These are phyloP conservation scores for Asteroscopus sphinx DNA, from an alignment of 2,888 invertebrate species.

Conservation along the genomic window DNA sequence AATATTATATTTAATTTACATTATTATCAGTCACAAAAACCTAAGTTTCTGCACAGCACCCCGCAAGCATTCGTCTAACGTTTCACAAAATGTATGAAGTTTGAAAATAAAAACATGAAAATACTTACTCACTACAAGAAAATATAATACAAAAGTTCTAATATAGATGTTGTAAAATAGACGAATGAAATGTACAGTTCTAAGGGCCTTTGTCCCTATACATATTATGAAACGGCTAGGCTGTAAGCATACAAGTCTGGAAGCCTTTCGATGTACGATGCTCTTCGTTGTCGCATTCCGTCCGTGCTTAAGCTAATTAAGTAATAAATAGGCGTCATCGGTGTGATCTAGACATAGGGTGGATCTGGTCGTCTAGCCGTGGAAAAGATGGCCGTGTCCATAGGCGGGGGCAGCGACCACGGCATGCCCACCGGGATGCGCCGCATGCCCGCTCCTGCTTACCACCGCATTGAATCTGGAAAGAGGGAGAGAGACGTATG, in stretches of 20 bases:
- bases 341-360: slow-evolving; percentile 48
- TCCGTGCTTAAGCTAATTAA: slow-evolving; percentile 81
- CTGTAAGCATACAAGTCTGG: slow-evolving; percentile 53
- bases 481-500: slow-evolving; percentile 17
- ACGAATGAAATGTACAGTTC: slow-evolving; percentile 54
- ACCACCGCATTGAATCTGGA: slow-evolving; percentile 90
- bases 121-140: slow-evolving; percentile 83
- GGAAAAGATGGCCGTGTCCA: slow-evolving; percentile 73
- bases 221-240: slow-evolving; percentile 84
- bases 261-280: slow-evolving; percentile 65
- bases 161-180: slow-evolving; percentile 56
- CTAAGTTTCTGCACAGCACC: slow-evolving; percentile 74
- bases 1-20: slow-evolving; percentile 79
- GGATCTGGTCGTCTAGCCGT: slow-evolving; percentile 68
- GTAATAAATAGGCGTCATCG: slow-evolving; percentile 79
- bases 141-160: slow-evolving; percentile 85
- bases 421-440: slow-evolving; percentile 82
- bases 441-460: slow-evolving; percentile 88
- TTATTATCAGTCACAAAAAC: slow-evolving; percentile 80
- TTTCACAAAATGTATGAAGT: slow-evolving; percentile 85
- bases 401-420: slow-evolving; percentile 77
- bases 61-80: slow-evolving; percentile 78
- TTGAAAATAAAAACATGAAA: slow-evolving; percentile 64
- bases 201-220: slow-evolving; percentile 79
- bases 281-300: slow-evolving; percentile 75